Conservation (phyloP, 2,797 vertebrate species). For the Acanthornis magna region DNA sequence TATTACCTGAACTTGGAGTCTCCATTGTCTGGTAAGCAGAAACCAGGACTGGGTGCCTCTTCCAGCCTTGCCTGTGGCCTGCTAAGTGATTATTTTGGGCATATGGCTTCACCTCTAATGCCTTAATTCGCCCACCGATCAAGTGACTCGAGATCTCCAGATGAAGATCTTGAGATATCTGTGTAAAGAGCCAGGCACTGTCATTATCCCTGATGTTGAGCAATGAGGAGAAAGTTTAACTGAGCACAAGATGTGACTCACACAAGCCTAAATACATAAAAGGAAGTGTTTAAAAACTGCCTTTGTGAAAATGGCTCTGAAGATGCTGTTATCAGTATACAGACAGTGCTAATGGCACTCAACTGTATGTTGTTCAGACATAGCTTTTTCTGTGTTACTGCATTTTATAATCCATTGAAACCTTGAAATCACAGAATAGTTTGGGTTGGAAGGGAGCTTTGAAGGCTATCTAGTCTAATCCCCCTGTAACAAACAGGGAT, state of each 20-base stretch:
- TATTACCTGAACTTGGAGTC: background rate
- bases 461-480: background rate
- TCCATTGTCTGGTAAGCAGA: background rate
- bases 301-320: slow-evolving; percentile 3
- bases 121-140: background rate
- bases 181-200: background rate
- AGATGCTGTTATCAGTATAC: background rate
- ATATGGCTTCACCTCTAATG: background rate
- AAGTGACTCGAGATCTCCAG: background rate
- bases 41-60: background rate
- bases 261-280: background rate
- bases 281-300: slow-evolving; percentile 36
- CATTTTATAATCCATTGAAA: background rate
- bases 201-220: slow-evolving; percentile 17
- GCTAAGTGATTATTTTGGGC: background rate
- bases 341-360: background rate
- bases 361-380: background rate
- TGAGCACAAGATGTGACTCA: slow-evolving; percentile 39
- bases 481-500: background rate
- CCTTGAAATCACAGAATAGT: background rate
- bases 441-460: background rate
- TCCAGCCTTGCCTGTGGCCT: background rate
- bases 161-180: background rate
- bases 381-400: background rate
- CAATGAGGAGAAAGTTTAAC: slow-evolving; percentile 54